Evolutionary conservation across 2,113 vertebrate species (phyloP).

Genomic region (Chionis minor): DNA sequence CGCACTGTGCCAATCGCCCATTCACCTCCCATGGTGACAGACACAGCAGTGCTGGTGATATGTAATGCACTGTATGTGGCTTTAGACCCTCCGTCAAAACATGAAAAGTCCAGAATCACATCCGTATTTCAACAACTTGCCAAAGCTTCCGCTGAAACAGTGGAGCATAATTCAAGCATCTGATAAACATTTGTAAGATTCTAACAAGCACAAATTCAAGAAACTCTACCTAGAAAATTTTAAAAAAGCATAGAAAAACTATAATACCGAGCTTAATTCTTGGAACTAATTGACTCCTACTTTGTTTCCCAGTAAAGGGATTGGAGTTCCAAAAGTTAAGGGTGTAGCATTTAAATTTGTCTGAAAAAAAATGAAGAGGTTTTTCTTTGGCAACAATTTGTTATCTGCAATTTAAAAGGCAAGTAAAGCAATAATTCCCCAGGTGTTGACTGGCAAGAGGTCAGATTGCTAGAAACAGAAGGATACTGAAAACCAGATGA

Average conservation of each 20-base stretch:
- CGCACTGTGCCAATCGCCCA: neutral
- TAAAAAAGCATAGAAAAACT: neutral
- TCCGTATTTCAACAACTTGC: neutral
- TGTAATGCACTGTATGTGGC: neutral
- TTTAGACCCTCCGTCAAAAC: neutral
- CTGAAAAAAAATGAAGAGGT: neutral
- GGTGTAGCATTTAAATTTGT: constrained; percentile 20
- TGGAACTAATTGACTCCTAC: neutral
- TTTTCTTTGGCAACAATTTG: constrained; percentile 66
- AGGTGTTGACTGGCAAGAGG: constrained; percentile 39
- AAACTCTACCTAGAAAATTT: neutral
- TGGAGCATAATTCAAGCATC: neutral
- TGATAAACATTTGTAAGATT: neutral
- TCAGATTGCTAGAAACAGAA: constrained; percentile 47
- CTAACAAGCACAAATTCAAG: neutral
- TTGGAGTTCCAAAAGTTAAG: neutral
- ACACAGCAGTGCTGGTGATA: neutral
- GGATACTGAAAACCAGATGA: constrained; percentile 45
- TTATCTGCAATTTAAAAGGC: constrained; percentile 70
- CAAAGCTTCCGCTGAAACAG: neutral
- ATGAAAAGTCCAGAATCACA: neutral
- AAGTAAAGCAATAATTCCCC: constrained; percentile 58
- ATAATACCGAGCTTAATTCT: neutral
- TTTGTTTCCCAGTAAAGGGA: neutral
- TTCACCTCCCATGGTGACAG: neutral